Evolutionary conservation across 2,113 vertebrate species (phyloP).

Genomic region (Serilophus lunatus): DNA sequence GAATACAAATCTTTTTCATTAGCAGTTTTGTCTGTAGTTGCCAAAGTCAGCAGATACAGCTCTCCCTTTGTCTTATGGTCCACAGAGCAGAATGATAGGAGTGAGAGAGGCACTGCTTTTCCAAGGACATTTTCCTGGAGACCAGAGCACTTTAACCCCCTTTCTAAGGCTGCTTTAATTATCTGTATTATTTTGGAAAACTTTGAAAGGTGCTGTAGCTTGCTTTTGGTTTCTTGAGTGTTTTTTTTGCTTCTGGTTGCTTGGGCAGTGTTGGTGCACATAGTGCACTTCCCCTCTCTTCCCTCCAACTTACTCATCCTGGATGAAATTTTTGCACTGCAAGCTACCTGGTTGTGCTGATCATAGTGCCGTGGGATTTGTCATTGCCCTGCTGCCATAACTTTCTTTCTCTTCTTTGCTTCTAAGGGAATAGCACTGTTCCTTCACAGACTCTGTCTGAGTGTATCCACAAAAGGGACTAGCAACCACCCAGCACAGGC

Average conservation of each 20-base stretch:
- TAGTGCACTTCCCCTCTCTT: neutral
- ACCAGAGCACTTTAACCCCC: neutral
- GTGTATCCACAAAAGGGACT: neutral
- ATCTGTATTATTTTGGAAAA: neutral
- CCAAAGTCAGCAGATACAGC: rapidly evolving
- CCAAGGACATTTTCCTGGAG: neutral
- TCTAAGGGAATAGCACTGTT: neutral
- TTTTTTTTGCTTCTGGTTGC: neutral
- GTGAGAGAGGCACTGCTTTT: neutral
- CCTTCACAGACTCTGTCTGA: neutral
- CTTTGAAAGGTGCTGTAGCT: neutral
- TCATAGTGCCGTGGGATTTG: neutral
- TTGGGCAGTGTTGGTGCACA: rapidly evolving
- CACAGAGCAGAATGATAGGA: neutral
- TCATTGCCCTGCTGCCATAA: neutral
- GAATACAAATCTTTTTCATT: neutral
- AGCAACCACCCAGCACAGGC: neutral
- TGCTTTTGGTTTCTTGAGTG: neutral
- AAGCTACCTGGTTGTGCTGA: neutral
- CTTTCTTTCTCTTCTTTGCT: neutral
- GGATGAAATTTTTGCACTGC: neutral
- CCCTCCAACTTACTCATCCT: neutral
- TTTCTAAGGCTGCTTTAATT: neutral
- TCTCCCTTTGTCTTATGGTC: neutral
- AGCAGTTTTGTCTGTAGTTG: neutral